Evolutionary conservation across 2,113 vertebrate species (phyloP), one percentile per base, ranked within the genome.

Genomic region (Pterophyllum scalare): DNA sequence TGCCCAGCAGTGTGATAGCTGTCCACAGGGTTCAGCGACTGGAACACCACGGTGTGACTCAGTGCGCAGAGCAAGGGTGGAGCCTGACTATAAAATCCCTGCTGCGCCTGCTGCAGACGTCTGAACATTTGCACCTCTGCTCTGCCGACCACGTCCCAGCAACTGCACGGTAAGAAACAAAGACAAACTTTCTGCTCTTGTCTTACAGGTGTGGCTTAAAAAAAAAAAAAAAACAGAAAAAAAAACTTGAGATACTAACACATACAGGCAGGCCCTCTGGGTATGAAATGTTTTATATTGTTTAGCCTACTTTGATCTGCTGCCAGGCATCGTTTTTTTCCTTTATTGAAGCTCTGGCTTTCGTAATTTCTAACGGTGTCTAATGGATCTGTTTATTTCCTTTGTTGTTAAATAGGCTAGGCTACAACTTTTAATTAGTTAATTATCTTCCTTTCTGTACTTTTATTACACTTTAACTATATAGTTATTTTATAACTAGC

Each of bases 71-170:
- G 61, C 20, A 74, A 10, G 94, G 94, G 94, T 85, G 94, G 89
- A 8, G 92, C 91, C 93, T 61, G 13, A 0, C 77, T 93, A 94
- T 95, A 95, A 93, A 74, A 7, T 54, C 79, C 2, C 38, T 2
- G 59, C 40, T 49, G 35, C 64, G 6, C 54, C 72, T 9, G 24
- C 59, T 56, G 77, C 61, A 78, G 58, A 85, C 78, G 81, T 60
- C 86, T 86, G 81, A 83, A 59, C 90, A 59, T 80, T 86, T 49
- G 83, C 62, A 22, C 43, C 33, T 57, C 57, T 79, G 26, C 26
- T 72, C 61, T 3, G 20, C 22, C 26, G 24, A 33, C 65, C 52
- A 33, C 72, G 54, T 78, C 64, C 22, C 58, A 59, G 56, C 26
- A 20, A 52, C 70, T 59, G 58, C 80, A 85, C 85, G 94, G 94